Evolutionary conservation across 2,888 invertebrate species (phyloP), one percentile per base, ranked within the genome.

Genomic region (Smittia aterrima): DNA sequence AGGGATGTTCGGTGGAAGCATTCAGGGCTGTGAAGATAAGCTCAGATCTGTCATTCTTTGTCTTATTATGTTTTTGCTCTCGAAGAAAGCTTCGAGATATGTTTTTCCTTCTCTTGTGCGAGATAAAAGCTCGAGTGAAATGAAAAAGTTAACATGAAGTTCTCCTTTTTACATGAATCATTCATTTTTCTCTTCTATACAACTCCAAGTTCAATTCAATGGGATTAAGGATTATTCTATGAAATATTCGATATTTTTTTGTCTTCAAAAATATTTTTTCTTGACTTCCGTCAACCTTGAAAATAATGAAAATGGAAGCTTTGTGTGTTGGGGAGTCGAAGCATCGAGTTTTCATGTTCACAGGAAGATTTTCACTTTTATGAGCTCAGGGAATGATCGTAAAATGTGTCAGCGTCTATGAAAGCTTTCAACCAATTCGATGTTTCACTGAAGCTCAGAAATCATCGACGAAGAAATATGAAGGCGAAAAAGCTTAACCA

Each of bases 11-110:
- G 2, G 47, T n/a, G 11, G 47, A 16, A 47, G 47, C 1, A 47
- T 47, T 47, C 16, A 11, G 47, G 47, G 47, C 11, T 47, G 47
- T 6, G 11, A 3, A 47, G 32, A 47, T 47, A 47, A 18, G 58
- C 9, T 20, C 58, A 58, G 58, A 58, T 58, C 58, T 58, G 22
- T 58, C 58, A 58, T 18, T 7, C 58, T 58, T 58, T 58, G 58
- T 22, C 58, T 22, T 18, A 58, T 58, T 58, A 58, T 58, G 7
- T 20, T 22, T 58, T 47, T 58, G 7, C n/a, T 58, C 18, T 22
- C n/a, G 58, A 58, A 22, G 16, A n/a, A 47, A 47, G n/a, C 47
- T 32, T 32, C 32, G 32, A 32, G 32, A 6, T 47, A 47, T 47
- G n/a, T n/a, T 47, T 11, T n/a, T 47, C 47, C 13, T 47, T 3